Base-by-base conservation (phyloP, 2,113 vertebrate species). In the Chloebia gouldiae region DNA sequence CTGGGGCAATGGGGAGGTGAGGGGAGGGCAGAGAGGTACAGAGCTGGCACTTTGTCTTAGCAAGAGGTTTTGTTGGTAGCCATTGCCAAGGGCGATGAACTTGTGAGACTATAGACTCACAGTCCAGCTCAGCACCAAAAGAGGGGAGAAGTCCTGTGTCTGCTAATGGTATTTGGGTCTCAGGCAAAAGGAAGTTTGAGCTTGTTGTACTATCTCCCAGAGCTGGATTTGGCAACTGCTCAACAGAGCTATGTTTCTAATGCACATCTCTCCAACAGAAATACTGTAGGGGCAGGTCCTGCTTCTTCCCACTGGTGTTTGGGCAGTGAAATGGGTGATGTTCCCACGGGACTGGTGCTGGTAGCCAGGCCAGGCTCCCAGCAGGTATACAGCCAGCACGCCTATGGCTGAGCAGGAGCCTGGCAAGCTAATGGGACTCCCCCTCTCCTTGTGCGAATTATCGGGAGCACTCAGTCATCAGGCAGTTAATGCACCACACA, bases 401-500 rank as follows among this genome's bases (percentile, higher is more conserved):
- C 51, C 50, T 31, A 23, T 54, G 45, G 31, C 63, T 11, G 31
- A 80, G 65, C 8, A 9, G 7, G 53, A 79, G 25, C 33, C 12
- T 51, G 20, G 35, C 35, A 15, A 60, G 31, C 15, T 45, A 5
- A 20, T 1, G 37, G 66, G 33, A 64, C 59, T 94, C 21, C 37
- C 53, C 18, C 61, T 47, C 82, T 93, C 59, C 45, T 59, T 35
- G 28, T 25, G 28, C 5, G 15, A 10, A 60, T 47, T 81, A 49
- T 30, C 72, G 3, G 56, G 44, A 60, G 40, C 11, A 18, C 70
- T 91, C 84, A 14, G 81, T 69, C 73, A 64, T 6, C 75, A 95
- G 78, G 75, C 66, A 57, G 70, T 82, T 96, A 76, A 69, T 54
- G 71, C 81, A 61, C 44, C 33, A 28, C 78, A 93, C 85, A 95